phyloP scores from a whole-genome alignment of 2,113 vertebrate species.

The Trogon surrucura region DNA sequence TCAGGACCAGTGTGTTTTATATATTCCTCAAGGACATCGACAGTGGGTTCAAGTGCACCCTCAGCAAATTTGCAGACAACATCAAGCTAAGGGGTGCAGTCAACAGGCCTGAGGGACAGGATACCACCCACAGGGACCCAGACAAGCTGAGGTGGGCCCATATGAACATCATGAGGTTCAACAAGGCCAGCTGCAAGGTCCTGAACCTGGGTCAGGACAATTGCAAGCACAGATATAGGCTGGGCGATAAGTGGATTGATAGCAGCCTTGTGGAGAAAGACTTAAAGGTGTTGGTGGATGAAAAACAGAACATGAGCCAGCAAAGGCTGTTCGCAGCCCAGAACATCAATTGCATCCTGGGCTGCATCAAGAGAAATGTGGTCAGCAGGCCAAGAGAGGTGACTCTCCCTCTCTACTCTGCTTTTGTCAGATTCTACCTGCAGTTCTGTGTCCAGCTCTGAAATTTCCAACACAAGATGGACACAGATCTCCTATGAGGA shows the following conservation, averaged over 20 bases:
- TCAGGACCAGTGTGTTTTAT: neutral
- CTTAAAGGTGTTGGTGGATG: accelerated
- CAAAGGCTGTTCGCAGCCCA: accelerated
- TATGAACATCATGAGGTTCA: neutral
- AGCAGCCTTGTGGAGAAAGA: accelerated
- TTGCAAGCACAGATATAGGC: accelerated
- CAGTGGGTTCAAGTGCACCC: neutral
- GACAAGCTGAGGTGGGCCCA: neutral
- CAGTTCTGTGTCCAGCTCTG: too few species aligned
- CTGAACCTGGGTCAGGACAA: neutral
- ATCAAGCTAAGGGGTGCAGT: too few species aligned
- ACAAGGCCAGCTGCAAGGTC: neutral
- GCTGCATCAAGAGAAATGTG: accelerated
- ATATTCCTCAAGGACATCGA: neutral
- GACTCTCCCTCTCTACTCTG: neutral
- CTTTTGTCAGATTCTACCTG: neutral
- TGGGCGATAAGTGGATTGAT: neutral
- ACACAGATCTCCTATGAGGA: too few species aligned
- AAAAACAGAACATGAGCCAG: neutral
- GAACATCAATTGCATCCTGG: accelerated
- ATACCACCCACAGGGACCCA: neutral
- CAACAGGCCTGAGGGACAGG: neutral
- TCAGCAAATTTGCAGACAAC: neutral
- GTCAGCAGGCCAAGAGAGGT: accelerated
- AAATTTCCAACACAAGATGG: too few species aligned